Base-by-base conservation (phyloP, 2,888 invertebrate species). In the Cryptocephalus primarius region DNA sequence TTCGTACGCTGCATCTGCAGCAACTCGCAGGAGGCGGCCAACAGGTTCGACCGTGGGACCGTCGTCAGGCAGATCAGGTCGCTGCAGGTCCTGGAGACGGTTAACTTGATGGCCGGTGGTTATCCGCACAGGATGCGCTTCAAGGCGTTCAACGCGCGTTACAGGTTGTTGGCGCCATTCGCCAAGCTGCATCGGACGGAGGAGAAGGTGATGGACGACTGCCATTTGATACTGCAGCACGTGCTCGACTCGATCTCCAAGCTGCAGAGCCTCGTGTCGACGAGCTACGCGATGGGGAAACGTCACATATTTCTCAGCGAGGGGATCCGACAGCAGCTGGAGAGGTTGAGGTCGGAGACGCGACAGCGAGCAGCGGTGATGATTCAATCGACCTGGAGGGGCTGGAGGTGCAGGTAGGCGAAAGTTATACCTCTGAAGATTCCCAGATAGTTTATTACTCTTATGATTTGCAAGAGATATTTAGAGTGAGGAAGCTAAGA, bases 111-210 rank as follows among this genome's bases (percentile, higher is more conserved):
- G 93, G 91, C 92, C 10, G 88, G 88, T 61, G 93, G 93, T 8
- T 92, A 88, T 70, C 94, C 94, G 31, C 94, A 95, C 69, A 79
- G 92, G 58, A 90, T 94, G 91, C 79, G 93, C 22, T 94, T 93
- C 71, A 92, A 90, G 66, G 89, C 89, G 34, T 94, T 94, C 72
- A 86, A 86, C 66, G 78, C 81, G 1, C 79, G 93, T 32, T 95
- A 94, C 72, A 79, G 87, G 56, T 78, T 90, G 63, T 73, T 93
- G 58, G 89, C 87, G 45, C 84, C 87, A n/a, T 88, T 88, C 64
- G 79, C 81, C 52, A 77, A 75, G 60, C 69, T 79, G 46, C 73
- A 79, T 8, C 72, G 82, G 12, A 75, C 75, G 44, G 83, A 84
- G 60, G 84, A 84, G 63, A 85, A 83, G 62, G 80, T 82, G 4